phyloP scores from a whole-genome alignment of 2,797 vertebrate species.

The Pitangus sulphuratus region DNA sequence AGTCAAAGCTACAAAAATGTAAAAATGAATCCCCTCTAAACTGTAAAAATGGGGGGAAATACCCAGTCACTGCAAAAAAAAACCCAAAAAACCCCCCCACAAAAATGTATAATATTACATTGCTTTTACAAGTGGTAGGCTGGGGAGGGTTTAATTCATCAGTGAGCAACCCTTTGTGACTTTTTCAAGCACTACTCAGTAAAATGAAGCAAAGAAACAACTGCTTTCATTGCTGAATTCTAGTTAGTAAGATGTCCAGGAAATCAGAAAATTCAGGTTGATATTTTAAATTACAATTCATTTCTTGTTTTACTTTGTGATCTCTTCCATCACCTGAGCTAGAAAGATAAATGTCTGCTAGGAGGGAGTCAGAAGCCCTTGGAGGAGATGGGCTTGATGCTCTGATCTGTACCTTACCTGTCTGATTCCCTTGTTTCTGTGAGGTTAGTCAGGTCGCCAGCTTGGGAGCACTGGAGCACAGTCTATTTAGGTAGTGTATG shows the following conservation, averaged over 20 bases:
- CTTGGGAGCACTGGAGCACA: background rate
- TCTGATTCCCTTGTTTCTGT: background rate
- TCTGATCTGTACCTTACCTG: background rate
- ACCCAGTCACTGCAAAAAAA: background rate
- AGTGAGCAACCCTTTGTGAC: background rate
- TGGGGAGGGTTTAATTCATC: background rate
- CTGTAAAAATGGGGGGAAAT: rapidly evolving
- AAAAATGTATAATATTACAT: background rate
- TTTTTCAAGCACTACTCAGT: background rate
- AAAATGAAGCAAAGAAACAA: background rate
- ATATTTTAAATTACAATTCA: background rate
- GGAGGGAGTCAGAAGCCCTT: background rate
- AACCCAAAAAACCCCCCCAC: background rate
- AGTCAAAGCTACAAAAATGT: background rate
- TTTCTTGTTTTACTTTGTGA: background rate
- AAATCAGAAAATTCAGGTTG: background rate
- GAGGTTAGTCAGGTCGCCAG: background rate
- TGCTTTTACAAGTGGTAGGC: rapidly evolving
- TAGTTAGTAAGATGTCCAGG: background rate
- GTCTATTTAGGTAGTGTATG: slow-evolving; percentile 1
- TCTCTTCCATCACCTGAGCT: background rate
- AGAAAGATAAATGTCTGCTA: background rate
- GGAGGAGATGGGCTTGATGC: background rate
- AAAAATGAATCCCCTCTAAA: background rate
- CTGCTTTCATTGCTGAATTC: background rate